Conservation (phyloP, 1,140 invertebrate genomes). For the Rhysida immarginata region DNA sequence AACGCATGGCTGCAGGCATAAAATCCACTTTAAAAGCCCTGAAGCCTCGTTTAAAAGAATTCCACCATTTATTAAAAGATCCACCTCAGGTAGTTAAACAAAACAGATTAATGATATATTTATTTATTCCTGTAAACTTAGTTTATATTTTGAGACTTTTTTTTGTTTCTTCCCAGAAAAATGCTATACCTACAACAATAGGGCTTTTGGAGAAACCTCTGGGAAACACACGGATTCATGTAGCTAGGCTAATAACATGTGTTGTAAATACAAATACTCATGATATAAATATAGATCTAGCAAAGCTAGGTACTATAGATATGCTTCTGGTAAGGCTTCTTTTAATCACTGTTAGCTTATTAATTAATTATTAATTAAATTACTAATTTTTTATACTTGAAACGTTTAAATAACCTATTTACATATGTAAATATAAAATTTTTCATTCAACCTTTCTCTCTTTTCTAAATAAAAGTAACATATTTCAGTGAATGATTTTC, state of each 20-base stretch:
- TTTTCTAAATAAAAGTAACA: too few relatives aligned
- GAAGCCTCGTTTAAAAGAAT: constrained; percentile 47
- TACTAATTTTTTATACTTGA: too few relatives aligned
- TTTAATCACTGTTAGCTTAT: too few relatives aligned
- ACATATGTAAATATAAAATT: not conserved
- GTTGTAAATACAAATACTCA: constrained; percentile 48
- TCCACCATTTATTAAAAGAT: constrained; percentile 50
- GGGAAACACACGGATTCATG: constrained; percentile 55
- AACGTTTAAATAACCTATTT: not conserved
- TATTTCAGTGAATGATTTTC: too few relatives aligned
- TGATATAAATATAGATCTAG: constrained; percentile 37
- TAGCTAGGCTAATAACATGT: constrained; percentile 51
- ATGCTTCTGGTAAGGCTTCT: constrained; percentile 38
- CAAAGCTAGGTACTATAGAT: constrained; percentile 40
- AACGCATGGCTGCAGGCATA: constrained; percentile 38
- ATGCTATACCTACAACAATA: constrained; percentile 44
- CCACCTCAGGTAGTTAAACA: constrained; percentile 48
- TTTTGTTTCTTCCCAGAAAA: constrained; percentile 31
- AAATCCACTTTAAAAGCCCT: constrained; percentile 43
- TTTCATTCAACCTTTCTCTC: too few relatives aligned
- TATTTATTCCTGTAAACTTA: not conserved
- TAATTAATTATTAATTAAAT: too few relatives aligned
- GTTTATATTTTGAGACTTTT: not conserved
- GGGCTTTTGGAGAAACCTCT: constrained; percentile 51
- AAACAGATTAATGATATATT: not conserved